Evolutionary conservation across 2,113 vertebrate species (phyloP), one percentile per base, ranked within the genome.

Genomic region (Pao palembangensis): DNA sequence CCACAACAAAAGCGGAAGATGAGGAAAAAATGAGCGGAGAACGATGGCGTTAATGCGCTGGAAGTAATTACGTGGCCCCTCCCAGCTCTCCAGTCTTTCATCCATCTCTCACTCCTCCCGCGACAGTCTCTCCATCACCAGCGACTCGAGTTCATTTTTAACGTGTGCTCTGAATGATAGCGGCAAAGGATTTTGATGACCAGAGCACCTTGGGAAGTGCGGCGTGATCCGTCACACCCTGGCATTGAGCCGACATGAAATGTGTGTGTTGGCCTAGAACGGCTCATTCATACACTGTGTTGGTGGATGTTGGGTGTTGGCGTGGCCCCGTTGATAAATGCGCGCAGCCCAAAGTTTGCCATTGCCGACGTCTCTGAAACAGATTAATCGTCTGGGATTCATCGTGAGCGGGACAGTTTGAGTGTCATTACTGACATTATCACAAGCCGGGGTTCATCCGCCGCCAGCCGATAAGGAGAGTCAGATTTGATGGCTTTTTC

Each of bases 191-290:
- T 78, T 74, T 73, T 78, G 75, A 83, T 81, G 84, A 82, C 80
- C 74, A 52, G 83, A 83, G 80, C 79, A 71, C 73, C 78, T 81
- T 79, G 51, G 51, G 71, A 80, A 77, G 78, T 71, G 61, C 12
- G 59, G 13, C 49, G 74, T 54, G 64, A 85, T 88, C 75, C 70
- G 56, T 89, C 76, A 81, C 46, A 12, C 49, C n/a, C 48, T 70
- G 58, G 47, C 66, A 63, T 60, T 48, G 50, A 31, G 53, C 69
- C 52, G 54, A 66, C 31, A 53, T 42, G 18, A 51, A 64, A 62
- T 34, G 7, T 61, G 51, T 51, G 23, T 43, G 18, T 51, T 48
- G n/a, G 55, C 19, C 49, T 58, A 28, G 25, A 28, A 28, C 25
- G 25, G 25, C 25, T 28, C 25, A 28, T 28, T 28, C 25, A 28